Base-by-base conservation (phyloP, 2,888 invertebrate species). In the Muscina levida region DNA sequence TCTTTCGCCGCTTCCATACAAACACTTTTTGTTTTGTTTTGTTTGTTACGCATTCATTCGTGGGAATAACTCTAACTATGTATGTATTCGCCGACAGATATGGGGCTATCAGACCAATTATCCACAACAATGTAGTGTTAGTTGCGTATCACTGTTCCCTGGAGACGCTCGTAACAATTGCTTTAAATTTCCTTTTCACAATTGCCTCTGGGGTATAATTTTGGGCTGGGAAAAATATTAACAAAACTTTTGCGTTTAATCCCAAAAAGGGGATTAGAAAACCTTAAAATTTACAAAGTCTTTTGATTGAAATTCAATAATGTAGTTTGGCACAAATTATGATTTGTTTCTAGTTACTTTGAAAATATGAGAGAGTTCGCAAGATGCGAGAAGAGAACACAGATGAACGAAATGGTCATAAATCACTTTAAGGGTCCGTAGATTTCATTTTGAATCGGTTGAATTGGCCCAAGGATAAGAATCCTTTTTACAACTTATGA, bases 81-180 rank as follows among this genome's bases (percentile, higher is more conserved):
- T n/a, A n/a, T n/a, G n/a, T n/a, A 66, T 56, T 22, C 17, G 37
- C 15, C 39, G 57, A 22, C 24, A 57, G 48, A 59, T 26, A 39
- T 51, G n/a, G 75, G 39, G 26, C 53, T 68, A 72, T 62, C 44
- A 68, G 59, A 24, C 22, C 71, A 75, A 76, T 72, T 72, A 72
- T n/a, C 39, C 44, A 26, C 1, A 39, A 42, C 26, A 57, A 57
- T 68, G 75, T 67, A 62, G 46, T 75, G 71, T 67, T 77, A 42
- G 57, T 72, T 67, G 37, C 42, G 51, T 26, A 22, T 56, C 59
- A 39, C 17, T 8, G 17, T 39, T 67, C 77, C 65, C 77, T 8
- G 26, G 66, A 80, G 77, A 48, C 13, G 17, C 57, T 73, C 72
- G 76, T 80, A 72, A 77, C 11, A 53, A 71, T 39, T 73, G 59